Base-by-base conservation (phyloP, 1,140 invertebrate species). In the Drosophila arawakana region DNA sequence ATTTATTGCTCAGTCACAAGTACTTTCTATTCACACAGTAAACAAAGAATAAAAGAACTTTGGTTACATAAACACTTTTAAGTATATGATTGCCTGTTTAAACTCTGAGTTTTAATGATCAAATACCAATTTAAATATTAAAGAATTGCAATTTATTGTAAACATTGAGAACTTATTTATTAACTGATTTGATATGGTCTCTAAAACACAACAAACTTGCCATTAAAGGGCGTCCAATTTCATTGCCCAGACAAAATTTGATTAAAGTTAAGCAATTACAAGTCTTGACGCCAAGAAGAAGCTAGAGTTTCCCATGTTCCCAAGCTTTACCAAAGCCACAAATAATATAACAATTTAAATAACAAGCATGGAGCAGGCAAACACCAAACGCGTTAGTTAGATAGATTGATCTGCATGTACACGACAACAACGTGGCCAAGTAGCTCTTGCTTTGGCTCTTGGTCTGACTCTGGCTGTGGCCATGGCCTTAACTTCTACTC, bases 321-420 rank as follows among this genome's bases (percentile, higher is more conserved):
- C 74, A 81, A 78, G 80, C 80, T 78, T 71, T 66, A 72, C 71
- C 80, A 69, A 70, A 73, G 84, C 85, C 85, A 89, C 84, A 89
- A 89, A 89, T 89, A 89, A 89, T 89, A 89, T 81, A 89, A 89
- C 84, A 89, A 89, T 89, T 89, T 89, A 89, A 89, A 89, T 89
- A 89, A 89, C 84, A 89, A 90, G 85, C 84, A 73, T 85, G 78
- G 44, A 61, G 70, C 57, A 72, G 66, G 77, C 85, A 84, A 89
- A 89, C 84, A 89, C 84, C 84, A 89, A 82, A 88, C 85, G 84
- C 84, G 84, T 89, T 89, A 89, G 84, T 89, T 89, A 89, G 84
- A 89, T 89, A 89, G 84, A 89, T 89, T 89, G 85, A 89, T 89
- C 84, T 89, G 80, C 84, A 89, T 88, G 80, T 89, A 88, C 84